A percentile compares a stretch with the other conserved stretches of the same genome.
These are phyloP conservation scores for Neodiprion pinetum DNA, from an alignment of 1,140 invertebrate species.

Conservation along the genomic window DNA sequence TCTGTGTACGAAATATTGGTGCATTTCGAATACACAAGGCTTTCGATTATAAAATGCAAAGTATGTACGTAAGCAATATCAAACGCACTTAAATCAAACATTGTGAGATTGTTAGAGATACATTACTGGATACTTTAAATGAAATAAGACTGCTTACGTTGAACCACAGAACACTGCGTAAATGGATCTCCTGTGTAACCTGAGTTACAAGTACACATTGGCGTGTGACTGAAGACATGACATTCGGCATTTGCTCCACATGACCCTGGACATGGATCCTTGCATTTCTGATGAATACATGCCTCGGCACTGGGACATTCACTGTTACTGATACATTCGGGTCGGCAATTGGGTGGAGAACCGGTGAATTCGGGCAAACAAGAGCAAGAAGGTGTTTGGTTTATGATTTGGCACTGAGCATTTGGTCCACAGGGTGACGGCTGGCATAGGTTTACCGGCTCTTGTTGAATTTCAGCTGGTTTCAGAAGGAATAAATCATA, in stretches of 20 bases:
- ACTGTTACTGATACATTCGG: conserved; percentile 71
- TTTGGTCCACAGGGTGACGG: conserved; percentile 78
- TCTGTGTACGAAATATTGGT: background rate
- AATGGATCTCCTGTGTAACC: conserved; percentile 70
- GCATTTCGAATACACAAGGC: conserved; percentile 3
- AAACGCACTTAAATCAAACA: no score
- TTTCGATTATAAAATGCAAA: no score
- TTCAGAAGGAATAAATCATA: conserved; percentile 24
- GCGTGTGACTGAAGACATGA: conserved; percentile 71
- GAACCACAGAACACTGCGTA: conserved; percentile 57
- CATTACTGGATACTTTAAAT: background rate
- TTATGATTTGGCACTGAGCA: conserved; percentile 68
- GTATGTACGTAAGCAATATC: no score
- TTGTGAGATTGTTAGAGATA: background rate
- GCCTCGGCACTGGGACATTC: conserved; percentile 69
- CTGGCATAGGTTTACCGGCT: conserved; percentile 66
- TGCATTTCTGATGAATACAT: conserved; percentile 74
- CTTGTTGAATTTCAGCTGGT: conserved; percentile 32
- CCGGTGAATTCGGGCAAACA: conserved; percentile 70
- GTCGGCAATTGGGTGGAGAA: conserved; percentile 70
- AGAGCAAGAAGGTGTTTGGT: conserved; percentile 69
- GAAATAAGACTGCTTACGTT: conserved; percentile 28
- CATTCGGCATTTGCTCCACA: conserved; percentile 73
- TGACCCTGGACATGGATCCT: conserved; percentile 70
- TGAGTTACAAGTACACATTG: conserved; percentile 67